A percentile compares a stretch with the other conserved stretches of the same genome.
Conservation (phyloP, 2,113 vertebrate species). For the Leucoraja erinaceus region DNA sequence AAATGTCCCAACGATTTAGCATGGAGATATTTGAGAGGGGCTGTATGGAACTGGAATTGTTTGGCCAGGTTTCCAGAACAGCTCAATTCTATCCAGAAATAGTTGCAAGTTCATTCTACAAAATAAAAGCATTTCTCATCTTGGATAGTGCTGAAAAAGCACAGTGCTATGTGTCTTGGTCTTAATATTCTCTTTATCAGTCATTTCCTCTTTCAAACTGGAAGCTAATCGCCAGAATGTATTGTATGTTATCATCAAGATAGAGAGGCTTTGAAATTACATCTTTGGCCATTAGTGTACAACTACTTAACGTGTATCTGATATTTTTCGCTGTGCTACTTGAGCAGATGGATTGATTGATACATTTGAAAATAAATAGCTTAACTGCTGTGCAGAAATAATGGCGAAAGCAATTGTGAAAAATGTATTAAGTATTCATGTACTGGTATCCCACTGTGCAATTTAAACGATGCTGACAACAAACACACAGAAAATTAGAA, state of each 20-base stretch:
- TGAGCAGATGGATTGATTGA: constrained; percentile 1
- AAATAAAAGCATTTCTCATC: too few relatives aligned
- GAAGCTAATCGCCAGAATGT: background rate
- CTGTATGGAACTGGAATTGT: too few relatives aligned
- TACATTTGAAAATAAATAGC: constrained; percentile 2
- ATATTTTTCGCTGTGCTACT: background rate
- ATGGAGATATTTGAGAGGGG: too few relatives aligned
- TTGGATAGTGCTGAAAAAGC: too few relatives aligned
- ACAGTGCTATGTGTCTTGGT: too few relatives aligned
- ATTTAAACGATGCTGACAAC: background rate
- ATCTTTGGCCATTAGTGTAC: background rate
- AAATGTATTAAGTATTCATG: background rate
- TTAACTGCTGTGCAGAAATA: background rate
- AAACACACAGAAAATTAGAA: background rate
- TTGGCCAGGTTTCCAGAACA: too few relatives aligned
- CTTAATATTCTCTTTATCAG: background rate
- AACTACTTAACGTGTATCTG: background rate
- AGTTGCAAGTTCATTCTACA: too few relatives aligned
- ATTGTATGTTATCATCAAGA: background rate
- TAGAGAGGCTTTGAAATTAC: background rate
- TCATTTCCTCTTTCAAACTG: background rate
- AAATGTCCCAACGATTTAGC: too few relatives aligned
- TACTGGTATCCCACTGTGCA: background rate
- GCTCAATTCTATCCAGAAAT: too few relatives aligned
- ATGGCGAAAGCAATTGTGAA: background rate